Percentiles rank a stretch among this genome's conserved stretches.
These are phyloP conservation scores for Dromius quadrimaculatus DNA, from an alignment of 2,888 invertebrate species.

Conservation along the genomic window DNA sequence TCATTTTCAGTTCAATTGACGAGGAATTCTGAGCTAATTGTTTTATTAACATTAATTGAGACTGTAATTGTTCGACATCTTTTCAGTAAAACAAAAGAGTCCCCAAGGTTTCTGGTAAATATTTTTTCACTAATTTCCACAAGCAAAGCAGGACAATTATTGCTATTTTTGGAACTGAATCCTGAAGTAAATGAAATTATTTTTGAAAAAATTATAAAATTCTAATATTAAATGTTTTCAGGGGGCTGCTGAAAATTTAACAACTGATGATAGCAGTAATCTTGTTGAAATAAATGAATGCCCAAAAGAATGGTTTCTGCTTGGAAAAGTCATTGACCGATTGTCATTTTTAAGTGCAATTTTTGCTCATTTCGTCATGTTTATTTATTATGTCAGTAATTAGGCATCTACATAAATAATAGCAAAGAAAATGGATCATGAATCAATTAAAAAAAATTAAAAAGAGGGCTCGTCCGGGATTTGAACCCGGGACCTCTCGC, in stretches of 20 bases:
- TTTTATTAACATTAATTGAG: conserved; percentile 59
- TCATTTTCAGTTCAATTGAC: conserved; percentile 60
- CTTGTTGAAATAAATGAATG: conserved; percentile 55
- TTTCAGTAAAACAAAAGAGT: conserved; percentile 56
- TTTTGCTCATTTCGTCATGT: conserved; percentile 60
- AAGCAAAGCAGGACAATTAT: conserved; percentile 58
- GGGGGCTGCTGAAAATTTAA: conserved; percentile 45
- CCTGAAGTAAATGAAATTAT: conserved; percentile 46
- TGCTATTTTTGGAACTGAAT: conserved; percentile 56
- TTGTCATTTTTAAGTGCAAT: conserved; percentile 60
- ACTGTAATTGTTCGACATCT: conserved; percentile 61
- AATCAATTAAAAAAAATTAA: not conserved
- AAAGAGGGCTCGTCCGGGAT: conserved; percentile 70
- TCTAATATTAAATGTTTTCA: conserved; percentile 15
- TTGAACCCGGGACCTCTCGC: conserved; percentile 72
- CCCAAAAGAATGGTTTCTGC: conserved; percentile 61
- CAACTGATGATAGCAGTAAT: conserved; percentile 53
- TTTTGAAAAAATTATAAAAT: not conserved
- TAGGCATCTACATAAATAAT: not conserved
- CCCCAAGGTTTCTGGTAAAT: conserved; percentile 59
- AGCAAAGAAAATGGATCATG: not conserved
- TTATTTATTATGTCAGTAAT: conserved; percentile 57
- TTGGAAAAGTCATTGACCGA: conserved; percentile 63
- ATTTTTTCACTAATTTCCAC: conserved; percentile 57
- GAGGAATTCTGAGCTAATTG: conserved; percentile 61